These are phyloP conservation scores for Benthosema pterotum DNA, from an alignment of 2,797 vertebrate genomes.

Conservation along the genomic window DNA sequence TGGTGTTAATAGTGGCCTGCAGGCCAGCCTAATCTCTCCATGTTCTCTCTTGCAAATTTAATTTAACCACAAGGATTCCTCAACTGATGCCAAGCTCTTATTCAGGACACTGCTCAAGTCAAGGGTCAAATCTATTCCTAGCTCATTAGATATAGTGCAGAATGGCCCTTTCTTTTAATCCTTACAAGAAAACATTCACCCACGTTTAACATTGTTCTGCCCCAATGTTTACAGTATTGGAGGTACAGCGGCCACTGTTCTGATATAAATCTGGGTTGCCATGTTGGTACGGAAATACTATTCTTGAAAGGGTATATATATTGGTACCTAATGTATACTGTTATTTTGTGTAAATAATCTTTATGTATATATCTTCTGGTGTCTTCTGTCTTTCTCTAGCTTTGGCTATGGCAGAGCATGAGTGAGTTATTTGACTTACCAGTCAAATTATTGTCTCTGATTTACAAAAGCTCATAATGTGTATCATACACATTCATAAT, in stretches of 20 bases:
- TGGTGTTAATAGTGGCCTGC: constrained; percentile 55
- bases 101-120: constrained; percentile 41
- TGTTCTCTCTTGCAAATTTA: constrained; percentile 58
- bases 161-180: constrained; percentile 24
- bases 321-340: no score
- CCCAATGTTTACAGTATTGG: no score
- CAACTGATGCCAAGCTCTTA: constrained; percentile 52
- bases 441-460: background rate
- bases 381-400: constrained; percentile 53
- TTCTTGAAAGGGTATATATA: no score
- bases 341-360: no score
- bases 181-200: constrained; percentile 24
- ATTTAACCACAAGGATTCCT: constrained; percentile 58
- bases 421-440: constrained; percentile 55
- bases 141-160: constrained; percentile 39
- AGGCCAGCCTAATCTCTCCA: constrained; percentile 45
- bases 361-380: background rate
- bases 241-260: no score
- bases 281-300: no score
- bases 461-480: background rate
- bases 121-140: constrained; percentile 56
- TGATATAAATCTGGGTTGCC: no score
- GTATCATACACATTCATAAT: background rate
- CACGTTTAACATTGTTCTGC: background rate
- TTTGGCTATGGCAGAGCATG: constrained; percentile 65